Evolutionary conservation across 37 sponge, comb jelly and placozoan genomes (phyloP).

Genomic region (Petrosia ficiformis): DNA sequence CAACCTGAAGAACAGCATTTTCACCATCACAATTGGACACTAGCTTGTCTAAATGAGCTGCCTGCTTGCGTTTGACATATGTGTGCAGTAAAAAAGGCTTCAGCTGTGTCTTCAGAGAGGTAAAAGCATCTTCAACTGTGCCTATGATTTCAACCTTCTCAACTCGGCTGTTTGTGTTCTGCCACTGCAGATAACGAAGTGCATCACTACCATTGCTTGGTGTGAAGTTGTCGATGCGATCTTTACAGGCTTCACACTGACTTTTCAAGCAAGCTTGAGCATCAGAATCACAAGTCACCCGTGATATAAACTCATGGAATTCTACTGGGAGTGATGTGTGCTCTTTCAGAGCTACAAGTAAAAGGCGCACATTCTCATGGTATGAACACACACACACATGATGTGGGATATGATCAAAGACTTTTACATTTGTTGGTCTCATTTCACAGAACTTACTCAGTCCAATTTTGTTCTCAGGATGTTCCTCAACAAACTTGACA

Average conservation of each 20-base stretch:
- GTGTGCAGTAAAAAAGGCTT: slow-evolving; percentile 31
- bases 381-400: slow-evolving; percentile 44
- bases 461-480: slow-evolving; percentile 13
- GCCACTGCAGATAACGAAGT: slow-evolving; percentile 29
- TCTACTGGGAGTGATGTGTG: slow-evolving; percentile 22
- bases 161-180: neutral
- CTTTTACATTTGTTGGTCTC: slow-evolving; percentile 33
- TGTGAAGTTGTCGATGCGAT: slow-evolving; percentile 10
- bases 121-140: slow-evolving; percentile 12
- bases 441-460: slow-evolving; percentile 38
- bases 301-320: slow-evolving; percentile 16
- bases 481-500: slow-evolving; percentile 4
- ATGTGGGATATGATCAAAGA: slow-evolving; percentile 37
- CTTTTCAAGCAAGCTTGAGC: slow-evolving; percentile 13
- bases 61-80: slow-evolving; percentile 25
- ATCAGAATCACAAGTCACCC: slow-evolving; percentile 23
- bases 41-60: slow-evolving; percentile 19
- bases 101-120: slow-evolving; percentile 16
- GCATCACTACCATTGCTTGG: slow-evolving; percentile 11
- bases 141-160: slow-evolving; percentile 30
- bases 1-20: slow-evolving; percentile 32
- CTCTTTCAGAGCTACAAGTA: slow-evolving; percentile 28
- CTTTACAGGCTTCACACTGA: slow-evolving; percentile 18
- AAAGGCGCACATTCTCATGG: slow-evolving; percentile 45
- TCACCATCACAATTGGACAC: slow-evolving; percentile 20